Evolutionary conservation across 2,888 invertebrate species (phyloP).

Genomic region (Tetramorium bicarinatum): DNA sequence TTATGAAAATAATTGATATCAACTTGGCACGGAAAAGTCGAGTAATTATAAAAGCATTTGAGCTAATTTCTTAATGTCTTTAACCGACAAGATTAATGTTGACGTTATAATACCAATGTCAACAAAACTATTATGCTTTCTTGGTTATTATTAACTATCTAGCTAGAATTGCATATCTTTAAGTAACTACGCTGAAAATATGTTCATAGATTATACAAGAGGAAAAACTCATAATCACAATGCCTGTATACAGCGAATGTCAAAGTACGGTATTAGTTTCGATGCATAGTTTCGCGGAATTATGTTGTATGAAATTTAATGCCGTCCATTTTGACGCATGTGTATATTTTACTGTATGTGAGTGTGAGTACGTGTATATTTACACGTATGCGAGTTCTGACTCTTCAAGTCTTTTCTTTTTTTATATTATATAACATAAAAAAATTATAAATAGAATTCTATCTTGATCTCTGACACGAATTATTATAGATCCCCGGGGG

Average conservation of each 20-base stretch:
- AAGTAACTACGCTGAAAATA: neutral
- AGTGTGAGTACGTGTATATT: no score
- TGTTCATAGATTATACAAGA: neutral
- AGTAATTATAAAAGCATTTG: neutral
- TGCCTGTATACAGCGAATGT: neutral
- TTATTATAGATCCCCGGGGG: neutral
- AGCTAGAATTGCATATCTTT: neutral
- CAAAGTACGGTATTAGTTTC: neutral
- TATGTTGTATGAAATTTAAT: constrained; percentile 4
- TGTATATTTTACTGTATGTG: neutral
- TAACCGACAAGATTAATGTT: neutral
- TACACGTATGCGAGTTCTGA: neutral
- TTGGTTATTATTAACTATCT: neutral
- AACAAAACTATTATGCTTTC: neutral
- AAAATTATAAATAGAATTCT: neutral
- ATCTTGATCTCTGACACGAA: neutral
- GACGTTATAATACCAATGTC: neutral
- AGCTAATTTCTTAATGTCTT: neutral
- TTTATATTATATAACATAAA: neutral
- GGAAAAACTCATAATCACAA: neutral
- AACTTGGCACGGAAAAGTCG: neutral
- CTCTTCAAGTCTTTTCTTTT: neutral
- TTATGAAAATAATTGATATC: neutral
- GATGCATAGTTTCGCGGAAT: neutral
- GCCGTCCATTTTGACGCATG: neutral